Evolutionary conservation across 2,888 invertebrate species (phyloP), one percentile per base, ranked within the genome.

Genomic region (Peribatodes rhomboidaria): DNA sequence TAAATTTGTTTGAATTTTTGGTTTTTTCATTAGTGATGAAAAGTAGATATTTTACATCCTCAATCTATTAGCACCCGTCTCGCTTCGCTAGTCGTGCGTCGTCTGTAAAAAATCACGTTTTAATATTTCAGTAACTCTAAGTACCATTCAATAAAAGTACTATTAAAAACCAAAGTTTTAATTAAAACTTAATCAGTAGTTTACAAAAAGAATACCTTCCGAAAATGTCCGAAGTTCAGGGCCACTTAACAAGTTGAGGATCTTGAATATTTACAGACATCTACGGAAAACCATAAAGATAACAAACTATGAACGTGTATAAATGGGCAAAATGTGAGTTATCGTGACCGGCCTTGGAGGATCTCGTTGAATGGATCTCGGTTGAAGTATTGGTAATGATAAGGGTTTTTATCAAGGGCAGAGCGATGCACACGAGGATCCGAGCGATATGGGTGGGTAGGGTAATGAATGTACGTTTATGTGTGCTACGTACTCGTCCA

Each of bases 331-430:
- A 65, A 50, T 44, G 52, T 58, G 52, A 61, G 65, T 57, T 65
- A 47, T 61, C 68, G 68, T 65, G 59, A 64, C 61, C 60, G 65
- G 39, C 71, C 71, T 71, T 70, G 65, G 56, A 55, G 52, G 42
- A 39, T 27, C 42, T 42, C 56, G 44, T 44, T 61, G 65, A 64
- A 72, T 68, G 69, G n/a, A n/a, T n/a, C n/a, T n/a, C n/a, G n/a
- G 67, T 47, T 67, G 54, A 65, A 61, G 61, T 55, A 69, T 64
- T 56, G 59, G 46, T 62, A 66, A 71, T 65, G 69, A 66, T 62
- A 52, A 64, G 55, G 58, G 41, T 60, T 60, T 44, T 60, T 47
- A 22, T 33, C 53, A 47, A 58, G 53, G 58, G 47, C 41, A 33
- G 16, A 7, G 22, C 47, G 9, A 27, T 55, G 55, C 54, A 44